Evolutionary conservation across 2,888 invertebrate genomes (phyloP), one percentile per base, ranked within the genome.

Genomic region (Cremastobaeus sp.): DNA sequence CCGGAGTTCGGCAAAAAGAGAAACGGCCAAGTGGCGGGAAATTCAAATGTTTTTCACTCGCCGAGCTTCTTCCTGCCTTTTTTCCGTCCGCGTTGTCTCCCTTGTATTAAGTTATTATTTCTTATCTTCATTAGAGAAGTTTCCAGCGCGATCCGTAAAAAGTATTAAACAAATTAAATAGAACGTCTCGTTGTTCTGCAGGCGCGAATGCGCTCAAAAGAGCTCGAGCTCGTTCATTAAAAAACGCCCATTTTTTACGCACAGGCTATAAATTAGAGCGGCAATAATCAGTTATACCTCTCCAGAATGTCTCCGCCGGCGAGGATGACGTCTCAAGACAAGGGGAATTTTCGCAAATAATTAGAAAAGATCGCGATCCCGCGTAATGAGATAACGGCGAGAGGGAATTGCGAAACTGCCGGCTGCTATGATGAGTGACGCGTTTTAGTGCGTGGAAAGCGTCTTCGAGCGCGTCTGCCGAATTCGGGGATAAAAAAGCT

Each of bases 321-420:
- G 20, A 37, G 35, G 65, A 65, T 55, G 45, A 55, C 47, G 15
- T 52, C 21, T 45, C 34, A 28, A 52, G 64, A 65, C 45, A 30
- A 37, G 65, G n/a, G 65, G 54, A 47, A 48, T 55, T 65, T 65
- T 55, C 39, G 30, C 37, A 55, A 65, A 65, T 65, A 65, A 65
- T 55, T 65, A 55, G 25, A 48, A 39, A 52, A 39, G 55, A 65
- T 65, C 65, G 55, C 47, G 66, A 50, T 57, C 34, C 57, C 55
- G 18, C 57, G 48, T 66, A 57, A 57, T 48, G 50, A 66, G 66
- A 25, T 50, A 66, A 57, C 57, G 66, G 50, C 66, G 57, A 41
- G 48, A 12, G 5, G 25, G 41, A 57, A 66, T 57, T 39, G 43
- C 28, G 48, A 48, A 50, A 57, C 45, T 12, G 47, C 32, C 43